Evolutionary conservation across 2,888 invertebrate species (phyloP).

Genomic region (Euphydryas editha): DNA sequence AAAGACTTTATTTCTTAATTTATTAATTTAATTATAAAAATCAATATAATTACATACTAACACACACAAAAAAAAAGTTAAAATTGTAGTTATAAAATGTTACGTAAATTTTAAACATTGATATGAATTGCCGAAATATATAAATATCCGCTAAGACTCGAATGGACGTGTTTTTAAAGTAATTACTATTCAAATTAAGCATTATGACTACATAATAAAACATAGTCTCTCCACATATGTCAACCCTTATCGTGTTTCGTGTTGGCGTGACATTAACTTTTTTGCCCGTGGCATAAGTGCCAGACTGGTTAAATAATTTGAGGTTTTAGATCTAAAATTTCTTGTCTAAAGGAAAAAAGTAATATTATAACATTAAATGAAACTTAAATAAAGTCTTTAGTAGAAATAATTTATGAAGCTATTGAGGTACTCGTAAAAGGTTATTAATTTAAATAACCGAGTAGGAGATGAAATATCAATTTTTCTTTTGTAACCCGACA

Average conservation of each 20-base stretch:
- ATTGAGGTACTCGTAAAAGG: too few relatives aligned
- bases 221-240: constrained; percentile 36
- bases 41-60: too few relatives aligned
- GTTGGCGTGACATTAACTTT: constrained; percentile 39
- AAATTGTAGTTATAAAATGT: too few relatives aligned
- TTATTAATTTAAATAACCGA: too few relatives aligned
- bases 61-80: too few relatives aligned
- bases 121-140: background rate
- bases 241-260: constrained; percentile 42
- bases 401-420: too few relatives aligned
- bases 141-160: background rate
- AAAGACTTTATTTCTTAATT: too few relatives aligned
- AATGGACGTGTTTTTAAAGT: constrained; percentile 21
- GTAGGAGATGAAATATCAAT: too few relatives aligned
- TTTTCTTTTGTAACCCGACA: too few relatives aligned
- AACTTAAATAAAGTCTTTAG: too few relatives aligned
- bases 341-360: background rate
- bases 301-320: constrained; percentile 15
- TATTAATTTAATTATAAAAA: too few relatives aligned
- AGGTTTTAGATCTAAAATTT: constrained; percentile 2
- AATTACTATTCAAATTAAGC: constrained; percentile 34
- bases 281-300: constrained; percentile 24
- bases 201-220: constrained; percentile 33
- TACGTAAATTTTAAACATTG: background rate
- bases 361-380: background rate